These are phyloP conservation scores for Fregata magnificens DNA, from an alignment of 2,113 vertebrate genomes.

Conservation along the genomic window DNA sequence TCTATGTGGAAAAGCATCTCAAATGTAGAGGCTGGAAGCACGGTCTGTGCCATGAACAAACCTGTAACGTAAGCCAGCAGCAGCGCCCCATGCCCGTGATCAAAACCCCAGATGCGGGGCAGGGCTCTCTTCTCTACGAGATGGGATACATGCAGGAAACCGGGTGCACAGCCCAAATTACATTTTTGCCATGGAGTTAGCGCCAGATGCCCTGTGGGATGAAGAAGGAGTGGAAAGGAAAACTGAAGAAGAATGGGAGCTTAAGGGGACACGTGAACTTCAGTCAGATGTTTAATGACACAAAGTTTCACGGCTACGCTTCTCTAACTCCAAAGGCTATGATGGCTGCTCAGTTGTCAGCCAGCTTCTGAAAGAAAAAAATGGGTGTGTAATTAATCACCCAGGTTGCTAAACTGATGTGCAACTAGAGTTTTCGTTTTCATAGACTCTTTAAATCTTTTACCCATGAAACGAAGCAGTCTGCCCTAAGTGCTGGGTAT, in stretches of 20 bases:
- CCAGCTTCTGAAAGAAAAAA: background rate
- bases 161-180: accelerated
- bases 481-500: background rate
- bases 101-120: background rate
- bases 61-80: background rate
- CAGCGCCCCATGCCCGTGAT: accelerated
- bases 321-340: background rate
- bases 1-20: background rate
- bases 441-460: background rate
- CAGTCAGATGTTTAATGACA: background rate
- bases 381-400: background rate
- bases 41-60: background rate
- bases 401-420: background rate
- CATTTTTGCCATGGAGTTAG: background rate
- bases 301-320: background rate
- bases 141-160: background rate
- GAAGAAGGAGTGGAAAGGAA: background rate
- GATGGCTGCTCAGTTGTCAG: background rate
- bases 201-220: background rate
- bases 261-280: background rate
- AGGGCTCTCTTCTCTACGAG: background rate
- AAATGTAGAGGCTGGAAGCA: background rate
- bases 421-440: background rate
- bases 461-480: background rate
- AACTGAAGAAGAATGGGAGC: background rate